Base-by-base conservation (phyloP, 2,797 vertebrate species). In the Peromyscus nudipes region DNA sequence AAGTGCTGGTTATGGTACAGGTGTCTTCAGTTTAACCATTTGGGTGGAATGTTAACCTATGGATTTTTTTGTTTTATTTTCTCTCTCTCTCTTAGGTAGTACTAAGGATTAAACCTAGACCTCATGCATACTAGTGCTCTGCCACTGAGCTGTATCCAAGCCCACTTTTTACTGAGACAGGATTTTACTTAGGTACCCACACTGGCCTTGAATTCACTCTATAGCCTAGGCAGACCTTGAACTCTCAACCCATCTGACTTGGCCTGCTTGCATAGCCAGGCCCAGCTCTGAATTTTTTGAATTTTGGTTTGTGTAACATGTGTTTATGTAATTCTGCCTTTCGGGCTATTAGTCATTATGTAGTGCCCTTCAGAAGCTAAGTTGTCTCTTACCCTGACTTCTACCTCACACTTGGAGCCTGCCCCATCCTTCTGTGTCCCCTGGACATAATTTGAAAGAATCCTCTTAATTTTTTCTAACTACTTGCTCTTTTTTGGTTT, bases 381-480 rank as follows among this genome's bases (percentile, higher is more conserved):
- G 13, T 37, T 76, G 13, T 91, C 79, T 81, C 34, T 49, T 25
- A 7, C 6, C 43, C 1, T 94, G 7, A 65, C 34, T 10, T 62
- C 21, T 75, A 6, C 55, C 17, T 81, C 43, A 87, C 12, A 17
- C 14, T 40, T 75, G 23, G 34, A n/a, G 27, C 40, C n/a, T 31
- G 1, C 37, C 31, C 23, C 14, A 29, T 95, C n/a, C 43, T 84
- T 65, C 40, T 64, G 1, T 43, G 11, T 94, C 60, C 16, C 37
- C 37, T 89, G 80, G 76, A 82, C 55, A 49, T 64, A 81, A 46
- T 64, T 85, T 87, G 21, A 90, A 64, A 62, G 34, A 84, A 75
- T 96, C 16, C 29, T 94, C 89, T 69, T 52, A 62, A 65, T 84
- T 95, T 92, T 92, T 94, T 91, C 43, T n/a, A 91, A 88, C 40